Conservation (phyloP, 2,797 vertebrate species). For the Squalus acanthias region DNA sequence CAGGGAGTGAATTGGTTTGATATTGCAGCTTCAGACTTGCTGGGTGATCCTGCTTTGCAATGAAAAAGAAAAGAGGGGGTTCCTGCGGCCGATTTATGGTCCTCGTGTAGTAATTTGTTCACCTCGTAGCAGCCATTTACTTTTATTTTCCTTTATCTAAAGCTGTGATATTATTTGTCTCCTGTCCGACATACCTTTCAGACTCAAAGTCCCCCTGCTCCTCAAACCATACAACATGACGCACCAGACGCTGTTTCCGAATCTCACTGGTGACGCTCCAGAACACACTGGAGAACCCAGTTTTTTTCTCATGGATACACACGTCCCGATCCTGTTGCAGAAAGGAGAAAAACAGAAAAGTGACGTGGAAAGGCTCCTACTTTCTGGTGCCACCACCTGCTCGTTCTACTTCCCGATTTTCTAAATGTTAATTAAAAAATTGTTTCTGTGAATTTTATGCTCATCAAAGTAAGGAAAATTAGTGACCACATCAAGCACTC, state of each 20-base stretch:
- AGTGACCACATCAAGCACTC: neutral
- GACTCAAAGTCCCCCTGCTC: constrained; percentile 87
- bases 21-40: neutral
- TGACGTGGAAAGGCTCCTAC: neutral
- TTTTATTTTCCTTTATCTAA: neutral
- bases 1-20: neutral
- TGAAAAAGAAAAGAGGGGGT: neutral
- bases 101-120: neutral
- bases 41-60: neutral
- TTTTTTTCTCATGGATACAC: constrained; percentile 73
- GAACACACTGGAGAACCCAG: constrained; percentile 62
- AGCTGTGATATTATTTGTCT: neutral
- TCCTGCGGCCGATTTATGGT: neutral
- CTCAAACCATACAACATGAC: constrained; percentile 74
- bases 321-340: constrained; percentile 79
- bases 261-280: constrained; percentile 80
- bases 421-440: neutral
- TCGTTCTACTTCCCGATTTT: neutral
- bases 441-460: neutral
- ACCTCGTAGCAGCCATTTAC: neutral
- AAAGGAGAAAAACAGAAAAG: neutral
- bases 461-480: neutral
- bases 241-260: constrained; percentile 72
- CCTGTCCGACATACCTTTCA: constrained; percentile 65
- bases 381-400: neutral